Conservation (phyloP, 2,797 vertebrate species). For the Acanthopagrus latus region DNA sequence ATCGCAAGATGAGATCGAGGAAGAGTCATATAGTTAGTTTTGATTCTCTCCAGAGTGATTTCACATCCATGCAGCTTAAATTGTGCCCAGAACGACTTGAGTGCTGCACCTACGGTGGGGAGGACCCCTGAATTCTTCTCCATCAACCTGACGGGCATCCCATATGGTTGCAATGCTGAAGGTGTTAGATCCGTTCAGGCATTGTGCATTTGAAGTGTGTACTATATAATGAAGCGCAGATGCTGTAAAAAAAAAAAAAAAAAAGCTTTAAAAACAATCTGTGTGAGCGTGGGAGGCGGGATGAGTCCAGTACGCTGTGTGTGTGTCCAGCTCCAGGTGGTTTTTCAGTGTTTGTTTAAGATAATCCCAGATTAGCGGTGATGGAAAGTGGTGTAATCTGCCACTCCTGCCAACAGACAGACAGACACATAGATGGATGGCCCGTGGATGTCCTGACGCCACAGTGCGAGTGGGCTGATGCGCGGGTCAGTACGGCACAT, state of each 20-base stretch:
- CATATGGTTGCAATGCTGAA: conserved; percentile 1
- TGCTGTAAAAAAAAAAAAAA: conserved; percentile 9
- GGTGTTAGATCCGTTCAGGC: conserved; percentile 16
- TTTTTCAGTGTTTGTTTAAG: conserved; percentile 50
- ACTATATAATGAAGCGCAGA: conserved; percentile 34
- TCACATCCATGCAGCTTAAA: too few species aligned
- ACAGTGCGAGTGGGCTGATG: conserved; percentile 15
- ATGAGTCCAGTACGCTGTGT: conserved; percentile 19
- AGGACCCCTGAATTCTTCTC: background rate
- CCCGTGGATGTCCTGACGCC: background rate
- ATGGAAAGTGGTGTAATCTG: conserved; percentile 53
- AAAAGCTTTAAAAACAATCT: conserved; percentile 23
- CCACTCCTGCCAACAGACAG: background rate
- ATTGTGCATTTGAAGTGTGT: conserved; percentile 29
- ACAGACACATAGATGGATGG: background rate
- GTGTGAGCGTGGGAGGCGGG: conserved; percentile 16
- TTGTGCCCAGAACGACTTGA: too few species aligned
- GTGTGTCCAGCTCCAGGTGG: conserved; percentile 40
- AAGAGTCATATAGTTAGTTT: too few species aligned
- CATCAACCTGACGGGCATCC: background rate
- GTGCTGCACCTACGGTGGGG: too few species aligned
- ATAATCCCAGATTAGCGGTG: conserved; percentile 64
- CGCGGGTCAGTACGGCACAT: conserved; percentile 21
- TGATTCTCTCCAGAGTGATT: too few species aligned
- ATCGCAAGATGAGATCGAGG: too few species aligned